Base-by-base conservation (phyloP, 2,888 invertebrate genomes). In the Ectemnius continuus region DNA sequence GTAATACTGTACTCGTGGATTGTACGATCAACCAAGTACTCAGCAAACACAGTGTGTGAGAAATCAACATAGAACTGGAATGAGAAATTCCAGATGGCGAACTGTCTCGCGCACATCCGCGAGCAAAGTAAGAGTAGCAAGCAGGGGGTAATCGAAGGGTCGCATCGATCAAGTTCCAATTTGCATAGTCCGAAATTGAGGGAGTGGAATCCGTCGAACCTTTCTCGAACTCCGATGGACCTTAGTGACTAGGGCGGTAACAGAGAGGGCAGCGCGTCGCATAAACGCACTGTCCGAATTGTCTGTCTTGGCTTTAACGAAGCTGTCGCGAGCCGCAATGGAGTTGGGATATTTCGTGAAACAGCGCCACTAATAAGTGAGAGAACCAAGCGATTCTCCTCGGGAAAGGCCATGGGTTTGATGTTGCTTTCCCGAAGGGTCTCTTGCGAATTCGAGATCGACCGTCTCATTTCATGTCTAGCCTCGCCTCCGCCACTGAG, bases 361-460 rank as follows among this genome's bases (percentile, higher is more conserved):
- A 8, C 77, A 70, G 59, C 75, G 70, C 73, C 67, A 70, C 75
- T 83, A 82, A 83, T 78, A 76, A 80, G 78, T 69, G 76, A 75
- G 60, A 73, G 70, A 76, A 74, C 69, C 62, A 20, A 69, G 75
- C 74, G 75, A 74, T 79, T 81, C 63, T 81, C 63, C 72, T 74
- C 71, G 74, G 62, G 75, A 76, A 80, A 74, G 78, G 68, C 62
- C 70, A 69, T 62, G 73, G 76, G 75, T 74, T 76, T 73, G 72
- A 72, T 76, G 79, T 75, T 82, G 75, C 81, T 78, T 75, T 71
- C 70, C 64, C 36, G 8, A 61, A 74, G 70, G 69, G 67, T 74
- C 81, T 79, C 79, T 73, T 71, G 78, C 80, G 79, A 84, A 81
- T 83, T 79, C 80, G 79, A 81, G 81, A 80, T 78, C 79, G 81